Evolutionary conservation across 2,797 vertebrate genomes (phyloP).

Genomic region (Sebastes iracundus): DNA sequence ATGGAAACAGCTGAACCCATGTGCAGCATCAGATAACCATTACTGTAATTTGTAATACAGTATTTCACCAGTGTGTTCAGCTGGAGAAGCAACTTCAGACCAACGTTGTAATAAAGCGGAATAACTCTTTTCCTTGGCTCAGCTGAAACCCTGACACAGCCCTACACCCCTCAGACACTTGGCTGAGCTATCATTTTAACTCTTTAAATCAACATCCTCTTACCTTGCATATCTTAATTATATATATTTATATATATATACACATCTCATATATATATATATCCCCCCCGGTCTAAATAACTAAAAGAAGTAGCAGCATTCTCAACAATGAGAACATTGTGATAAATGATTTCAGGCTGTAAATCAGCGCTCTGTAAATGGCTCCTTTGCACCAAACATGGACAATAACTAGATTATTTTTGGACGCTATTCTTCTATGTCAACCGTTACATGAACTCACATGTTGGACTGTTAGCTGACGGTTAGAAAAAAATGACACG

Average conservation of each 20-base stretch:
- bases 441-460: background rate
- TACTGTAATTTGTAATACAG: background rate
- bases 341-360: background rate
- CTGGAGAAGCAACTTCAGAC: background rate
- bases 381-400: background rate
- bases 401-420: background rate
- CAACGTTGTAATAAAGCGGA: background rate
- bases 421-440: background rate
- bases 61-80: background rate
- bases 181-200: background rate
- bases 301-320: slow-evolving; percentile 5
- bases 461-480: background rate
- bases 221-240: background rate
- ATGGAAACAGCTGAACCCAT: background rate
- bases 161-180: background rate
- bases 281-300: background rate
- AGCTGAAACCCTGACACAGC: background rate
- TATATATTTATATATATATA: background rate
- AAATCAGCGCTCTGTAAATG: background rate
- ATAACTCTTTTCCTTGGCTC: background rate
- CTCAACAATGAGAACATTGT: slow-evolving; percentile 2
- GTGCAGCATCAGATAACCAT: background rate
- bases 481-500: background rate
- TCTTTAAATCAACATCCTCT: background rate
- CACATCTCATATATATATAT: background rate